Conservation (phyloP, 2,113 vertebrate genomes). For the Esox niger region DNA sequence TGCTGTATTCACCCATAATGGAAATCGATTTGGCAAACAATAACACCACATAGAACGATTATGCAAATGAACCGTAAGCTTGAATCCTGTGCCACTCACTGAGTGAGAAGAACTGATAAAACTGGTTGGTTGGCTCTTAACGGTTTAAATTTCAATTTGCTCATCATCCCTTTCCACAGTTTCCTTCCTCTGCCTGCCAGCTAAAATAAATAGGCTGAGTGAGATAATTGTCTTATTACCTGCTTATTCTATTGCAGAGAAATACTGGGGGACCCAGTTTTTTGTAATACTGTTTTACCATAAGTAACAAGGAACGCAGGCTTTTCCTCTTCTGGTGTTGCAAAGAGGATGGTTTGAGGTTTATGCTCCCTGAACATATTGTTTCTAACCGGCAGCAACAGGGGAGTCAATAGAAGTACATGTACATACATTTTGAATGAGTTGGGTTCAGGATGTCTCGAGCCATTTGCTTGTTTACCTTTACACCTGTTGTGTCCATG, state of each 20-base stretch:
- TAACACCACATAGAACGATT: constrained; percentile 39
- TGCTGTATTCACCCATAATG: constrained; percentile 40
- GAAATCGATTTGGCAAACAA: constrained; percentile 59
- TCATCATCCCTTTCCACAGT: constrained; percentile 21
- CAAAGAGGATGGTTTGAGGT: not conserved
- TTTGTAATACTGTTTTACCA: constrained; percentile 15
- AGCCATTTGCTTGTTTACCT: not conserved
- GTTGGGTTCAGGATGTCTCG: not conserved
- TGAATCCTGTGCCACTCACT: constrained; percentile 20
- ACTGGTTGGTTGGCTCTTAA: constrained; percentile 28
- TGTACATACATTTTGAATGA: not conserved
- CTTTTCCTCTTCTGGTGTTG: constrained; percentile 5
- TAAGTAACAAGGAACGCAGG: constrained; percentile 7
- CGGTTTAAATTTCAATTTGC: constrained; percentile 52
- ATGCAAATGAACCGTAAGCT: constrained; percentile 15
- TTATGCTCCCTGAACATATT: constrained; percentile 2
- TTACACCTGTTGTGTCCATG: not conserved
- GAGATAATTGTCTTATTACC: constrained; percentile 39
- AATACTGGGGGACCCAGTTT: constrained; percentile 24
- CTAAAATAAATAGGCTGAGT: constrained; percentile 26
- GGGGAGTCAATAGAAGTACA: constrained; percentile 24
- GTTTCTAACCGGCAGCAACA: no score
- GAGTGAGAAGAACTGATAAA: constrained; percentile 38
- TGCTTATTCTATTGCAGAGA: constrained; percentile 34
- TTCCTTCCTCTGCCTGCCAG: constrained; percentile 6